Evolutionary conservation across 1,140 invertebrate species (phyloP).

Genomic region (Telenomus remus): DNA sequence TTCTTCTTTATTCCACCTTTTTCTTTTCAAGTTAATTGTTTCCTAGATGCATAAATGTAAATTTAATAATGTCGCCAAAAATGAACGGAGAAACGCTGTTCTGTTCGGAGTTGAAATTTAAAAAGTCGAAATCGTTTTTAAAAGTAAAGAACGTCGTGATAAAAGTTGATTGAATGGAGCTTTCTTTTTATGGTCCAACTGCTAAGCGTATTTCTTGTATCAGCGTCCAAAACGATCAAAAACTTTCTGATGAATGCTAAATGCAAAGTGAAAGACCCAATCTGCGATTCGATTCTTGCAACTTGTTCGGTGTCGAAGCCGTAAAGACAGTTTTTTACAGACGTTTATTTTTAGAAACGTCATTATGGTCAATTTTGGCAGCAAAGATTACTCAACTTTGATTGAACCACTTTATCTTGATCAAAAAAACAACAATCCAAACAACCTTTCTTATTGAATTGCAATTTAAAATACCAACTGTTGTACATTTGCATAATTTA

Average conservation of each 20-base stretch:
- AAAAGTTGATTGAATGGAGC: constrained; percentile 9
- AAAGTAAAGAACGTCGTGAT: not conserved
- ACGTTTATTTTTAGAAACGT: constrained; percentile 42
- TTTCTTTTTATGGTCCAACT: constrained; percentile 10
- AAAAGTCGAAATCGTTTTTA: no score
- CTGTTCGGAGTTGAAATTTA: no score
- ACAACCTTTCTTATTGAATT: not conserved
- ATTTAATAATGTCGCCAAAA: no score
- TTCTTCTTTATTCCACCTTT: no score
- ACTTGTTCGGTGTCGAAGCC: constrained; percentile 9
- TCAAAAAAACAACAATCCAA: constrained; percentile 14
- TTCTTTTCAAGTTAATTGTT: no score
- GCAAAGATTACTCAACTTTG: constrained; percentile 41
- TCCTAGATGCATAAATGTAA: no score
- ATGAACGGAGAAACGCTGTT: no score
- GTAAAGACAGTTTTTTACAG: constrained; percentile 36
- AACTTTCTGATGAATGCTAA: constrained; percentile 8
- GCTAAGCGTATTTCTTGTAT: constrained; percentile 1
- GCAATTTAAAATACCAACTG: not conserved
- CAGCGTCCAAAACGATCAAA: not conserved
- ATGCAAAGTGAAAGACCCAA: constrained; percentile 15
- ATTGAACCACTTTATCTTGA: constrained; percentile 18
- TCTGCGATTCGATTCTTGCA: constrained; percentile 22
- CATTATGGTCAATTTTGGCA: constrained; percentile 31
- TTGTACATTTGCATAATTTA: constrained; percentile 11